These are phyloP conservation scores for Cromileptes altivelis DNA, from an alignment of 2,113 vertebrate genomes.

Conservation along the genomic window DNA sequence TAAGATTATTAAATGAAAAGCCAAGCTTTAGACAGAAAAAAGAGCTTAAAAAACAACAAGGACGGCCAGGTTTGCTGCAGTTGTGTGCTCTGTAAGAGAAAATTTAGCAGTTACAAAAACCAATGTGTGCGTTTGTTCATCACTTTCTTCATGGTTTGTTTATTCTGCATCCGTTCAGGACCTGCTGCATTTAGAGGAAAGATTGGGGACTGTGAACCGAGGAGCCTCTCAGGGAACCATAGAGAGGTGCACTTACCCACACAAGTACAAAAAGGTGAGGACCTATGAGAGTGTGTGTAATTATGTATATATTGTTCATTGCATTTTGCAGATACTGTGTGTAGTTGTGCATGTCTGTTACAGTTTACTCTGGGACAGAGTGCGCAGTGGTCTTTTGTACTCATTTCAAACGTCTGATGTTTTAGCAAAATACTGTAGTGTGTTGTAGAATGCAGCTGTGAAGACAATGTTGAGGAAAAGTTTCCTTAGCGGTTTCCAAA, in stretches of 20 bases:
- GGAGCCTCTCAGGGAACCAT: conserved; percentile 99
- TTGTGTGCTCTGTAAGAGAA: neutral
- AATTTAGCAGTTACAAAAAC: neutral
- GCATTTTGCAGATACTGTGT: conserved; percentile 37
- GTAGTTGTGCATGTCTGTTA: conserved; percentile 69
- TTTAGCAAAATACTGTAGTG: conserved; percentile 73
- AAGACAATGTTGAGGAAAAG: conserved; percentile 69
- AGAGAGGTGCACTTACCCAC: conserved; percentile 99
- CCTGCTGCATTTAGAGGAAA: conserved; percentile 97
- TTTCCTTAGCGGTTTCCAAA: conserved; percentile 78
- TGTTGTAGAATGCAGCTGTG: conserved; percentile 75
- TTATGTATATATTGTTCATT: conserved; percentile 13
- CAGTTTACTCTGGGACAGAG: conserved; percentile 80
- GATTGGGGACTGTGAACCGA: conserved; percentile 97
- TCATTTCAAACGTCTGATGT: conserved; percentile 74
- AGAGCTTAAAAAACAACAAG: neutral
- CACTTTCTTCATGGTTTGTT: neutral
- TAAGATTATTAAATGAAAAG: neutral
- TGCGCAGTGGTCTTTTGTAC: conserved; percentile 77
- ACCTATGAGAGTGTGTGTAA: conserved; percentile 12
- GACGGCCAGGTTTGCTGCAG: neutral
- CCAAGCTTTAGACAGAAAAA: neutral
- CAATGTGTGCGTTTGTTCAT: neutral
- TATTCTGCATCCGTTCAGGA: conserved; percentile 83
- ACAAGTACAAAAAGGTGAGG: conserved; percentile 99